Base-by-base conservation (phyloP, 2,888 invertebrate genomes). In the Euspilapteryx auroguttella region DNA sequence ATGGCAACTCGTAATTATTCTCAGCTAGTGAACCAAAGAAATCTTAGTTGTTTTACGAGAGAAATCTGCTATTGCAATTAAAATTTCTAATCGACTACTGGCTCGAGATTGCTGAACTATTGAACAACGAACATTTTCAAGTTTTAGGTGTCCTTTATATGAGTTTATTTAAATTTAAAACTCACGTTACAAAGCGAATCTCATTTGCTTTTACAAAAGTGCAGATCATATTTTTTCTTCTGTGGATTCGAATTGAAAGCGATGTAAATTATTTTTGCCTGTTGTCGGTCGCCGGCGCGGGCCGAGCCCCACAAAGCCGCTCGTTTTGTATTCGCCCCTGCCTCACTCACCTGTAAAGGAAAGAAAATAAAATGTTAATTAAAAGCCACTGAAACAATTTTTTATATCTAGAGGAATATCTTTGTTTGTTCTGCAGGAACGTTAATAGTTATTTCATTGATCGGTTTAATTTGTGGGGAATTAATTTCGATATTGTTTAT, bases 361-460 rank as follows among this genome's bases (percentile, higher is more conserved):
- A 69, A 71, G 69, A 73, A 73, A 71, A 66, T 65, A 63, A 66
- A 68, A 68, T 63, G 66, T 75, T 75, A 75, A 75, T 75, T 73
- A 75, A 73, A 58, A 71, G 58, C 54, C 59, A 64, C 62, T 66
- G 71, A 48, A 64, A 55, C 55, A 62, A 66, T 65, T 69, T 62
- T 64, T n/a, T n/a, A n/a, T 66, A 73, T 55, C 47, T 55, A 47
- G 55, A 61, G n/a, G n/a, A n/a, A n/a, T n/a, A 24, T 24, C 24
- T 24, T 14, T 24, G n/a, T 14, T 24, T 24, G 24, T n/a, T n/a
- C n/a, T 14, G 13, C 9, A 14, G 14, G 10, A n/a, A 24, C 14
- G 14, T 13, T 24, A 13, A 24, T 24, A 24, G 24, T 8, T n/a
- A 9, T n/a, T 10, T 8, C n/a, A 8, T 14, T 24, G 13, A 8